Base-by-base conservation (phyloP, 1,140 invertebrate species). In the Drosophila nannoptera region DNA sequence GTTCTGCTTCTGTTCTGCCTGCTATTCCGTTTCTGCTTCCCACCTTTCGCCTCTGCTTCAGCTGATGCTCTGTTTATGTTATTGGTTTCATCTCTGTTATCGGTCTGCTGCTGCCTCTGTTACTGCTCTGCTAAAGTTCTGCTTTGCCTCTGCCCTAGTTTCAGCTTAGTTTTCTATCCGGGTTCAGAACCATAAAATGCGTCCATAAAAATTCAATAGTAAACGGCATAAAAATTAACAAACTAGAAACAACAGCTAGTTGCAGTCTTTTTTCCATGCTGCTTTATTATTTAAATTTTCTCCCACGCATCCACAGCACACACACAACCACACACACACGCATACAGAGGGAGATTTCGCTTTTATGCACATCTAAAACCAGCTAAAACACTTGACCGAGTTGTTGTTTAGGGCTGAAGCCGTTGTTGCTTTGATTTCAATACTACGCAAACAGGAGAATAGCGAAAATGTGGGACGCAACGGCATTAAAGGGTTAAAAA, bases 191-290 rank as follows among this genome's bases (percentile, higher is more conserved):
- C 48, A 49, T 61, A 55, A 72, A 77, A 71, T 5, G 49, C 46
- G 61, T 50, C 11, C 53, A 58, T 73, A 58, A 64, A 73, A 74
- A 50, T 67, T 11, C 46, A 36, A 58, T 69, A 61, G 73, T 69
- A 78, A 60, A 73, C 42, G 38, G 35, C 56, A 58, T 75, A 43
- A 63, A 81, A 86, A 74, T 86, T 86, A 81, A 81, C 69, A 86
- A 81, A 77, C 73, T 68, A 74, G 56, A 71, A 77, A 49, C n/a
- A 46, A 67, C 62, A 56, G 12, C 56, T 74, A 52, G 61, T 66
- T 43, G 40, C 40, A 43, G 40, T 43, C 14, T 43, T 14, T 43
- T 42, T 14, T 59, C 8, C 40, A 14, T n/a, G 31, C 36, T 54
- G 22, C 5, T 35, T 42, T 65, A 36, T 31, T 50, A 54, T 32